These are phyloP conservation scores for Salticus scenicus DNA, from an alignment of 2,888 invertebrate species.

Conservation along the genomic window DNA sequence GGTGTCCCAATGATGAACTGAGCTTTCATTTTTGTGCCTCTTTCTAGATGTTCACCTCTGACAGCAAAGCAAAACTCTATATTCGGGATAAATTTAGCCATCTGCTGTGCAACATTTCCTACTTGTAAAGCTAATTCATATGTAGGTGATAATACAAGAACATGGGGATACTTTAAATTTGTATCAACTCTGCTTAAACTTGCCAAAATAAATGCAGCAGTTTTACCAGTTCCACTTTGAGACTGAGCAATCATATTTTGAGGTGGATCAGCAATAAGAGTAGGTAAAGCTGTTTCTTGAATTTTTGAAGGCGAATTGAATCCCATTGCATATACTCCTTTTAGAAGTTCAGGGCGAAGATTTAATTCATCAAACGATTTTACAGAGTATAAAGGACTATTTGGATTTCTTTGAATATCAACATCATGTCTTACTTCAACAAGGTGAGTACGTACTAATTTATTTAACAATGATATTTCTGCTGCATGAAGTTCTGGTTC, in stretches of 20 bases:
- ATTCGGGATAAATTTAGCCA: slow-evolving; percentile 94
- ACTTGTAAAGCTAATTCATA: slow-evolving; percentile 98
- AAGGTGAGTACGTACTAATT: slow-evolving; percentile 91
- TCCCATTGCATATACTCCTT: slow-evolving; percentile 96
- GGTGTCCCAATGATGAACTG: slow-evolving; percentile 98
- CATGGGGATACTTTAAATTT: slow-evolving; percentile 83
- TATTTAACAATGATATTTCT: slow-evolving; percentile 90
- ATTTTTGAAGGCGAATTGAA: slow-evolving; percentile 99
- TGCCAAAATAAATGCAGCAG: slow-evolving; percentile 97
- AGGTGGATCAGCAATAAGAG: slow-evolving; percentile 93
- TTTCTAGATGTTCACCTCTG: slow-evolving; percentile 84
- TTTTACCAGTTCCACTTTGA: slow-evolving; percentile 99
- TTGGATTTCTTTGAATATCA: slow-evolving; percentile 93
- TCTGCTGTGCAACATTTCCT: slow-evolving; percentile 95
- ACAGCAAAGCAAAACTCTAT: slow-evolving; percentile 94
- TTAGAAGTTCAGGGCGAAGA: slow-evolving; percentile 88
- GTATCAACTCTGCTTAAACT: slow-evolving; percentile 95
- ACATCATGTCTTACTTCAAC: slow-evolving; percentile 87
- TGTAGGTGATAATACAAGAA: slow-evolving; percentile 96
- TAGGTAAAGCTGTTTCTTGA: slow-evolving; percentile 94
- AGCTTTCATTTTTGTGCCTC: slow-evolving; percentile 81
- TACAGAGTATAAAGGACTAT: slow-evolving; percentile 94
- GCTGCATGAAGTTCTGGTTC: slow-evolving; percentile 80
- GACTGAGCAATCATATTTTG: slow-evolving; percentile 99
- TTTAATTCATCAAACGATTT: slow-evolving; percentile 78